Percentiles rank a stretch among this genome's conserved stretches.
Evolutionary conservation across 2,797 vertebrate genomes (phyloP).

Genomic region (Anas flavirostris): DNA sequence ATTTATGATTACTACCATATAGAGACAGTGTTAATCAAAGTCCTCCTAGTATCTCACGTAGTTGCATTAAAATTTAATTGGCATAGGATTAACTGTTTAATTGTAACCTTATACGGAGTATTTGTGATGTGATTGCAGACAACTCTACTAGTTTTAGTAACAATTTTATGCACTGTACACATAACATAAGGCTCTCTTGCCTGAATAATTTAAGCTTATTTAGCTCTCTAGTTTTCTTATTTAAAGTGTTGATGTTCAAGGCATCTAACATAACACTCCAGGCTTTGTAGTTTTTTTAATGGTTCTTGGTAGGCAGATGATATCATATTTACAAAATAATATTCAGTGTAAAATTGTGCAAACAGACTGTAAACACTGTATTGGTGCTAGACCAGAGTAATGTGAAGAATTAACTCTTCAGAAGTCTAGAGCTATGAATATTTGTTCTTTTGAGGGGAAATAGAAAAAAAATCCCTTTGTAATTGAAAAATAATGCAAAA

Average conservation of each 20-base stretch:
- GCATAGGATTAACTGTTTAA: not conserved
- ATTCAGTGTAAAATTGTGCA: not conserved
- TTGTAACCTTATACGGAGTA: not conserved
- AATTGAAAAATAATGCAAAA: not conserved
- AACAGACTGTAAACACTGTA: not conserved
- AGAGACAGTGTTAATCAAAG: not conserved
- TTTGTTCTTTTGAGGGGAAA: not conserved
- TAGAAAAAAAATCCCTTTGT: not conserved
- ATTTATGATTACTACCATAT: not conserved
- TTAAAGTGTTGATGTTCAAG: not conserved
- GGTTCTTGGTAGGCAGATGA: not conserved
- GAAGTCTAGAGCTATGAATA: not conserved
- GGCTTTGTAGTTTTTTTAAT: not conserved
- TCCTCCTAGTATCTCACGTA: not conserved
- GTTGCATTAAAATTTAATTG: conserved; percentile 5
- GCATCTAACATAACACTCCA: not conserved
- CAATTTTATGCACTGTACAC: not conserved
- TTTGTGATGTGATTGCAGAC: conserved; percentile 24
- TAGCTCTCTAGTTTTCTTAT: not conserved
- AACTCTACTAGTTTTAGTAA: not conserved
- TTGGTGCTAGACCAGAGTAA: not conserved
- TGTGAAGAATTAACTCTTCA: not conserved
- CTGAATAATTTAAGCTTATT: not conserved
- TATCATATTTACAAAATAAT: not conserved
- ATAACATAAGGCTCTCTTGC: not conserved